Base-by-base conservation (phyloP, 2,888 invertebrate genomes). In the Tethea ocularis region DNA sequence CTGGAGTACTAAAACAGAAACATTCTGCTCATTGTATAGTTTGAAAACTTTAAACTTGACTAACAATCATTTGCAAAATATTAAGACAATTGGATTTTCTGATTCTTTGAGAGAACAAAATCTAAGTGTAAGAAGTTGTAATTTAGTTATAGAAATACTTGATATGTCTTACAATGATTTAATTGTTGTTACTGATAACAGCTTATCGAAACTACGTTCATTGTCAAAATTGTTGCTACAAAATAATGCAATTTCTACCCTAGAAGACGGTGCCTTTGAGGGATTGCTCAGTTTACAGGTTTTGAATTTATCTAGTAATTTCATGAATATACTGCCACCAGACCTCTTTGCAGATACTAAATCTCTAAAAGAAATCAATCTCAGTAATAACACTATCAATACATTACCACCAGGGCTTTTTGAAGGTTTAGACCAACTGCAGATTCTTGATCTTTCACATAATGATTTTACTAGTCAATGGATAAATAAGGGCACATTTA, bases 221-320 rank as follows among this genome's bases (percentile, higher is more conserved):
- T 85, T 98, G 61, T 93, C 94, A 52, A 94, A 94, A 78, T 91
- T 98, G 51, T 94, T 94, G 75, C 84, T 97, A 57, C 95, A 97
- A 86, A 95, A 96, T 80, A 97, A 97, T 86, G 95, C 94, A 54
- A 94, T 97, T 70, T 95, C 95, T 60, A 94, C 95, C 51, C 87
- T 97, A 61, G 96, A 95, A 68, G 96, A 96, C 80, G 94, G 95
- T 69, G 95, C 97, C 62, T 94, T 97, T 69, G 94, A 93, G 62
- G 96, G 96, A 65, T 89, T 97, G 68, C 88, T 93, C 60, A 93
- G 94, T 64, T 87, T 97, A 68, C 94, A 95, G 77, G 94, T 95
- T 68, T 88, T 98, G 52, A 97, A 97, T 88, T 85, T 97, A 76
- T 96, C 97, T 15, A 96, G 96, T 87, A 97, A 98, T 86, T 95